These are phyloP conservation scores for Zaprionus taronus DNA, from an alignment of 1,140 invertebrate species.

Conservation along the genomic window DNA sequence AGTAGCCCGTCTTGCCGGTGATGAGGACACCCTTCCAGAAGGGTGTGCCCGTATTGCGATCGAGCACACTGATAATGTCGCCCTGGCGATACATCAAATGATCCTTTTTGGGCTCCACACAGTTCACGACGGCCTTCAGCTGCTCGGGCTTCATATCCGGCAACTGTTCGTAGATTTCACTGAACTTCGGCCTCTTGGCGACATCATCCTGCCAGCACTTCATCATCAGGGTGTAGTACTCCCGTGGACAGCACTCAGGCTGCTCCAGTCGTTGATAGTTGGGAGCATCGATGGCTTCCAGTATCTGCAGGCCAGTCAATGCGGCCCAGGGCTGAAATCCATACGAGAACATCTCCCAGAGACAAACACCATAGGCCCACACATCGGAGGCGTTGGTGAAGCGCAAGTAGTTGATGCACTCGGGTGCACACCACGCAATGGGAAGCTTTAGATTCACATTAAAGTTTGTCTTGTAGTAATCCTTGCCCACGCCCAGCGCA, in stretches of 20 bases:
- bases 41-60: slow-evolving; percentile 88
- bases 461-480: slow-evolving; percentile 99
- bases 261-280: slow-evolving; percentile 95
- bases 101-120: slow-evolving; percentile 85
- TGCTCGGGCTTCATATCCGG: slow-evolving; percentile 96
- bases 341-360: slow-evolving; percentile 99
- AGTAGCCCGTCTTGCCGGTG: slow-evolving; percentile 94
- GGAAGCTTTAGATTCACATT: slow-evolving; percentile 98
- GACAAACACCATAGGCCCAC: slow-evolving; percentile 98
- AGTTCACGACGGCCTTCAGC: slow-evolving; percentile 88
- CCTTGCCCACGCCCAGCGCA: slow-evolving; percentile 98
- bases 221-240: slow-evolving; percentile 96
- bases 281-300: slow-evolving; percentile 97
- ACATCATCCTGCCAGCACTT: slow-evolving; percentile 98
- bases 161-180: slow-evolving; percentile 91
- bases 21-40: slow-evolving; percentile 94
- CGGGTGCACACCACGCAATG: slow-evolving; percentile 99
- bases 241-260: slow-evolving; percentile 97
- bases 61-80: slow-evolving; percentile 96
- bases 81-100: slow-evolving; percentile 93
- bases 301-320: slow-evolving; percentile 96
- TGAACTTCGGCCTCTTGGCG: slow-evolving; percentile 94
- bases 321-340: slow-evolving; percentile 99
- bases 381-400: slow-evolving; percentile 98
- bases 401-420: slow-evolving; percentile 97